phyloP scores from a whole-genome alignment of 2,113 vertebrate species.

The Stercorarius parasiticus region DNA sequence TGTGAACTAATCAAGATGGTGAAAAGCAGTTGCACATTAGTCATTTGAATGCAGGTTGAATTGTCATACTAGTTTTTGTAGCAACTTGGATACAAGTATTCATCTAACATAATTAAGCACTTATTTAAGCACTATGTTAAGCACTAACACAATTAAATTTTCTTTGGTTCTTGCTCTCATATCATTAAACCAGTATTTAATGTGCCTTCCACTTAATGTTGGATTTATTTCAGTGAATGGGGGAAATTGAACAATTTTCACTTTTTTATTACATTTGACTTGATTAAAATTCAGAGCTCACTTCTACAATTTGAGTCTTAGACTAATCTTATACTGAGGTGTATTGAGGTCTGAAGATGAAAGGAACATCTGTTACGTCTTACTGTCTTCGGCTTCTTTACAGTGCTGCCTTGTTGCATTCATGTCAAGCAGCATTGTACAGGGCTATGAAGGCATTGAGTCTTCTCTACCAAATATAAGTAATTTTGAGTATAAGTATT shows the following conservation, averaged over 20 bases:
- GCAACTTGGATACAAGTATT: neutral
- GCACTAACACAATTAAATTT: neutral
- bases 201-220: neutral
- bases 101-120: neutral
- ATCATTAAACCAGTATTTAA: neutral
- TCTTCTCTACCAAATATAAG: constrained; percentile 31
- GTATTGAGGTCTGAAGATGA: neutral
- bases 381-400: constrained; percentile 95
- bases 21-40: neutral
- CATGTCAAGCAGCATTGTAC: constrained; percentile 96
- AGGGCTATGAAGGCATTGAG: constrained; percentile 89
- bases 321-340: neutral
- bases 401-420: constrained; percentile 99
- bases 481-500: neutral
- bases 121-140: neutral
- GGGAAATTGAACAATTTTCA: neutral
- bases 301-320: neutral
- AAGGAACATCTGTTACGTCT: constrained; percentile 46
- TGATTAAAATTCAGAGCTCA: neutral
- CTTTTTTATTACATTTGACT: neutral
- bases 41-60: neutral
- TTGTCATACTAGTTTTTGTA: neutral
- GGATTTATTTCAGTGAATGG: neutral
- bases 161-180: neutral
- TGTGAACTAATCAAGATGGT: neutral